Percentiles rank a stretch among this genome's conserved stretches.
Evolutionary conservation across 2,797 vertebrate genomes (phyloP).

Genomic region (Halcyon badia): DNA sequence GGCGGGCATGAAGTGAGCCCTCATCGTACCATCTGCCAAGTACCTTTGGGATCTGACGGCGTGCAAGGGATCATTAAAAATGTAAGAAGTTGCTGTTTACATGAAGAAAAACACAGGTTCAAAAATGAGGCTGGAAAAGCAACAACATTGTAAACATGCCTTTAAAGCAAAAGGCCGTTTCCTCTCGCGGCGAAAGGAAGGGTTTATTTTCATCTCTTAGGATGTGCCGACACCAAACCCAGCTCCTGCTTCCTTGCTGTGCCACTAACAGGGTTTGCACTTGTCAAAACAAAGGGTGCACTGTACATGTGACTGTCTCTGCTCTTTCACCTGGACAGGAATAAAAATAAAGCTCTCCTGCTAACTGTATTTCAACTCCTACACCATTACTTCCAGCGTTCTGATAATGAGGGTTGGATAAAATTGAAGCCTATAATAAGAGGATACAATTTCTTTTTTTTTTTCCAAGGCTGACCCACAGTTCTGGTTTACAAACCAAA

Average conservation of each 20-base stretch:
- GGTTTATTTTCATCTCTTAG: conserved; percentile 10
- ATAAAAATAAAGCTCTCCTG: not conserved
- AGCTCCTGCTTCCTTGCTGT: not conserved
- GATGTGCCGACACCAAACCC: not conserved
- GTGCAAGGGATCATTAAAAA: conserved; percentile 53
- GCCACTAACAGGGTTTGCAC: not conserved
- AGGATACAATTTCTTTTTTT: not conserved
- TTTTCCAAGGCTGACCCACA: conserved; percentile 60
- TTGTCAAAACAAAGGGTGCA: not conserved
- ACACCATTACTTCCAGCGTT: conserved; percentile 33
- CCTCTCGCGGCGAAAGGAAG: not conserved
- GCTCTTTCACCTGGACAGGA: conserved; percentile 28
- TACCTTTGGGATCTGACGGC: conserved; percentile 28
- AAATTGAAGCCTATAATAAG: conserved; percentile 53
- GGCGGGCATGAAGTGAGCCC: not conserved
- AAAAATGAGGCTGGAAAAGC: conserved; percentile 46
- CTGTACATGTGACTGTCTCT: not conserved
- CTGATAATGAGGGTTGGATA: conserved; percentile 40
- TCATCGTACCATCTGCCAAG: conserved; percentile 41
- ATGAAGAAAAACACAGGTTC: conserved; percentile 54
- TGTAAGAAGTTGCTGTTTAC: conserved; percentile 48
- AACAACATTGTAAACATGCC: conserved; percentile 21
- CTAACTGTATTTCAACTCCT: conserved; percentile 22
- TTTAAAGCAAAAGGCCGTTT: conserved; percentile 44
- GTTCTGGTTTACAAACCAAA: conserved; percentile 72